These are phyloP conservation scores for Rhinoptilus africanus DNA, from an alignment of 2,113 vertebrate genomes.

Conservation along the genomic window DNA sequence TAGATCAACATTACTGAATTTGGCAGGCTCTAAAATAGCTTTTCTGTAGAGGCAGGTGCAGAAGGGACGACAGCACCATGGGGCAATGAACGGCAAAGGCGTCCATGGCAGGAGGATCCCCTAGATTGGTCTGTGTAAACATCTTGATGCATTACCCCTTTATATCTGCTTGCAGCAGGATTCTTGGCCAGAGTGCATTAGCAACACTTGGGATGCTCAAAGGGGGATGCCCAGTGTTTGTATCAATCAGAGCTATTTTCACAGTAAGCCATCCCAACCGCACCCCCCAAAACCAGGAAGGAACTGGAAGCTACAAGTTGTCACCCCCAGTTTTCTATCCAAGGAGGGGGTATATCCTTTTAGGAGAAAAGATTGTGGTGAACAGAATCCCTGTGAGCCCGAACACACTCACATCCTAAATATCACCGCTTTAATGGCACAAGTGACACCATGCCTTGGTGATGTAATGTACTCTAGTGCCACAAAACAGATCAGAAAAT, in stretches of 20 bases:
- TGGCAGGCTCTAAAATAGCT: conserved; percentile 20
- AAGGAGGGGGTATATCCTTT: not conserved
- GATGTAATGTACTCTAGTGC: not conserved
- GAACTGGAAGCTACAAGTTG: not conserved
- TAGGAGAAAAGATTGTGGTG: not conserved
- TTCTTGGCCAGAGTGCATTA: not conserved
- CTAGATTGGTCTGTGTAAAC: not conserved
- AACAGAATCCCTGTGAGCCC: not conserved
- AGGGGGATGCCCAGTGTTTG: not conserved
- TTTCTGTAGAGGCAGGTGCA: not conserved
- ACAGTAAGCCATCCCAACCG: not conserved
- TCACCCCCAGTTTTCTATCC: not conserved
- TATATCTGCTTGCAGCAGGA: not conserved
- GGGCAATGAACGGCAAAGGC: not conserved
- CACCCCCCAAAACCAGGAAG: not conserved
- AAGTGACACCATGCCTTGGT: not conserved
- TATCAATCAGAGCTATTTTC: not conserved
- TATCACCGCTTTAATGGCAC: not conserved
- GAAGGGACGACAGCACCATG: not conserved
- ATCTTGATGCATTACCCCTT: not conserved
- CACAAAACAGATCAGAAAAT: not conserved
- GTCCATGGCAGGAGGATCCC: not conserved
- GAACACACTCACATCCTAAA: not conserved
- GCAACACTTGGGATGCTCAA: not conserved
- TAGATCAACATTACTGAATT: conserved; percentile 19